Conservation (phyloP, 2,113 vertebrate genomes). For the Pagrus major region DNA sequence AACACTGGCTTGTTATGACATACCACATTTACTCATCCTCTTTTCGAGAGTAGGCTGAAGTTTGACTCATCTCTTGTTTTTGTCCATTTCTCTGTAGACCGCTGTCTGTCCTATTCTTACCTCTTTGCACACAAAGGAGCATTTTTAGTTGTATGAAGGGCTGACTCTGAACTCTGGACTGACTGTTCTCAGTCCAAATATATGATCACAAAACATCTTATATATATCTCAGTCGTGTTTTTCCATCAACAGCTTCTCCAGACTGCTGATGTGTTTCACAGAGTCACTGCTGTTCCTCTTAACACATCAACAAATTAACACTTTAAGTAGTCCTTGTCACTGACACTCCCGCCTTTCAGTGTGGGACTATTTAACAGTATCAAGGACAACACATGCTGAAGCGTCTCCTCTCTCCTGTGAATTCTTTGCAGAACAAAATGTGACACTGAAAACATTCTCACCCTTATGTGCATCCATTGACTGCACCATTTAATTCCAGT, state of each 20-base stretch:
- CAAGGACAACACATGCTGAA: slow-evolving; percentile 6
- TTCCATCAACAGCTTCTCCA: slow-evolving; percentile 9
- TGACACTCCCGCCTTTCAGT: slow-evolving; percentile 12
- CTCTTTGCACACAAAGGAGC: background rate
- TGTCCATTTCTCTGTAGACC: background rate
- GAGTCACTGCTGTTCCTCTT: slow-evolving; percentile 40
- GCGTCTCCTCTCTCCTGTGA: background rate
- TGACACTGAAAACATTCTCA: slow-evolving; percentile 37
- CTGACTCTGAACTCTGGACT: slow-evolving; percentile 6
- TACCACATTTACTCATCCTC: slow-evolving; percentile 21
- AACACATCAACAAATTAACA: slow-evolving; percentile 40
- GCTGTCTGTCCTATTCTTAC: slow-evolving; percentile 4
- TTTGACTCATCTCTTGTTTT: background rate
- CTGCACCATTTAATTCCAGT: slow-evolving; percentile 18
- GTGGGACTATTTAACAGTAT: slow-evolving; percentile 11
- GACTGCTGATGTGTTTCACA: slow-evolving; percentile 26
- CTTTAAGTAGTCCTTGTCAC: slow-evolving; percentile 30
- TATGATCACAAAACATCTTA: background rate
- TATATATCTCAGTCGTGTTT: background rate
- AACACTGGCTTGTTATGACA: background rate
- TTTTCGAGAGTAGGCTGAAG: background rate
- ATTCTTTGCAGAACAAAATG: slow-evolving; percentile 23
- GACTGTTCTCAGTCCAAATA: background rate
- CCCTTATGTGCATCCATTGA: background rate
- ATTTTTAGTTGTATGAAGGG: background rate